Evolutionary conservation across 2,888 invertebrate genomes (phyloP).

Genomic region (Cryptophagus acutangulus): DNA sequence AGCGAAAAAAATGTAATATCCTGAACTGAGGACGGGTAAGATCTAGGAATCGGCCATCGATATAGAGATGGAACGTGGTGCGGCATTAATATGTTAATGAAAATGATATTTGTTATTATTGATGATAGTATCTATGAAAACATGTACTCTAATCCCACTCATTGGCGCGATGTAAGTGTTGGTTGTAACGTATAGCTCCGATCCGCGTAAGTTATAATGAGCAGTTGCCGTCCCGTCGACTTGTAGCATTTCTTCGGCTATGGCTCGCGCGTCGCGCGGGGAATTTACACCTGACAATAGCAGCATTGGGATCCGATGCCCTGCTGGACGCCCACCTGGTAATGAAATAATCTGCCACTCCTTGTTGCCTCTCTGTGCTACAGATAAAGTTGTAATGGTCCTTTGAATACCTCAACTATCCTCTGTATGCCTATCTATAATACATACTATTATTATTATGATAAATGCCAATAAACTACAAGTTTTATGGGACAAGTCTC

Average conservation of each 20-base stretch:
- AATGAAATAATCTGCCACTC: slow-evolving; percentile 49
- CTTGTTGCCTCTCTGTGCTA: slow-evolving; percentile 37
- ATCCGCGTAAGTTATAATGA: slow-evolving; percentile 40
- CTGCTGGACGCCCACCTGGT: slow-evolving; percentile 43
- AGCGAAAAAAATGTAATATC: too few species aligned
- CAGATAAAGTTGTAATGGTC: slow-evolving; percentile 48
- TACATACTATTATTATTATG: too few species aligned
- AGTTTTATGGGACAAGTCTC: too few species aligned
- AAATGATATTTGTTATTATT: slow-evolving; percentile 43
- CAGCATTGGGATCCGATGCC: slow-evolving; percentile 39
- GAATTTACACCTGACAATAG: slow-evolving; percentile 48
- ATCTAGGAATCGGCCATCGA: too few species aligned
- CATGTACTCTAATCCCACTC: slow-evolving; percentile 45
- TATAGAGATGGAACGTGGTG: slow-evolving; percentile 1
- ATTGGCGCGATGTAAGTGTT: slow-evolving; percentile 27
- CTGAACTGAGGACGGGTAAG: not conserved
- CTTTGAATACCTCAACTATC: slow-evolving; percentile 39
- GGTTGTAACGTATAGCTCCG: slow-evolving; percentile 32
- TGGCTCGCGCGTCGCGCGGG: slow-evolving; percentile 19
- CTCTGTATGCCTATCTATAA: slow-evolving; percentile 9
- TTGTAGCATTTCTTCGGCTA: slow-evolving; percentile 20
- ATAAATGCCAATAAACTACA: too few species aligned
- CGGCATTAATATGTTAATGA: slow-evolving; percentile 30
- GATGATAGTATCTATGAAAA: slow-evolving; percentile 43
- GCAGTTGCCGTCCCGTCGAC: slow-evolving; percentile 28